These are phyloP conservation scores for Aphidoletes aphidimyza DNA, from an alignment of 2,888 invertebrate genomes.

Conservation along the genomic window DNA sequence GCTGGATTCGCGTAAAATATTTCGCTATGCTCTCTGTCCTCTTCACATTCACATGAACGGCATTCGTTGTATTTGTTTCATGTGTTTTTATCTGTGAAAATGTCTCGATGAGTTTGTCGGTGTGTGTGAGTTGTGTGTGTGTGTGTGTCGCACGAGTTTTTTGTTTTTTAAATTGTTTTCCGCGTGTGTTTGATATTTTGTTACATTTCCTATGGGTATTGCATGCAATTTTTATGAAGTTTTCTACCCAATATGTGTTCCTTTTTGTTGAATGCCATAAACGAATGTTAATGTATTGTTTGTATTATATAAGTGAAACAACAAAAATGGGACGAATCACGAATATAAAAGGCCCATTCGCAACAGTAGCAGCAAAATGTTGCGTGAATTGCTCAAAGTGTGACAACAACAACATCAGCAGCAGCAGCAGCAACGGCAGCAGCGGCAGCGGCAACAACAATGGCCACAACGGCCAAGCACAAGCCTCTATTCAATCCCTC, in stretches of 20 bases:
- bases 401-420: no score
- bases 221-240: constrained; percentile 31
- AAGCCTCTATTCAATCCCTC: no score
- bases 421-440: no score
- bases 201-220: constrained; percentile 26
- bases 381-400: no score
- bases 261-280: neutral
- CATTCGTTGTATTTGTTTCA: neutral
- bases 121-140: no score
- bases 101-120: no score
- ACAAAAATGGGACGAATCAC: no score
- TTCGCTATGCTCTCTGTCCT: neutral
- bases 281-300: constrained; percentile 14
- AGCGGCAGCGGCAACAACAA: no score
- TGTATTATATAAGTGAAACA: neutral
- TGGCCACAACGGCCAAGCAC: no score
- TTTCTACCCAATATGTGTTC: neutral
- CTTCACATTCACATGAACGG: neutral
- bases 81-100: neutral
- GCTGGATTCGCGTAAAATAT: neutral
- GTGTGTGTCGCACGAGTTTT: no score
- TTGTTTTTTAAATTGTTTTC: constrained; percentile 20
- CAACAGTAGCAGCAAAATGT: no score
- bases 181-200: constrained; percentile 31
- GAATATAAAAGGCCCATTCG: neutral